phyloP scores from a whole-genome alignment of 2,797 vertebrate species.

The Sternotherus odoratus region DNA sequence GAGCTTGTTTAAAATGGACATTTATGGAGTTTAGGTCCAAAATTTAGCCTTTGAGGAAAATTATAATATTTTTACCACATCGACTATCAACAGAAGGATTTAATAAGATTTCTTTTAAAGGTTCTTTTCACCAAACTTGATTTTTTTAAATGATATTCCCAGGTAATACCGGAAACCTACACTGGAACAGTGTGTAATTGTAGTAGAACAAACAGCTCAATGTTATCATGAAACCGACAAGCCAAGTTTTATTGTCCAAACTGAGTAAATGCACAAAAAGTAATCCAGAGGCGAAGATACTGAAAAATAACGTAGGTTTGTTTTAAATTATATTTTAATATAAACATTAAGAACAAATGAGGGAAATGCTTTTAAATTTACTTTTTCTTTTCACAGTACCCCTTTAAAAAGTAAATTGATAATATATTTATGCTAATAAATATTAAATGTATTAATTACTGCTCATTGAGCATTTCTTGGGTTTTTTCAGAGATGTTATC shows the following conservation, averaged over 20 bases:
- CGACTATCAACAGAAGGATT: not conserved
- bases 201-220: not conserved
- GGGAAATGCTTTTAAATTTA: rapidly evolving
- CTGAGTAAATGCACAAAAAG: not conserved
- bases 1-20: not conserved
- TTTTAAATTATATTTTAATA: not conserved
- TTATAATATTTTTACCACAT: not conserved
- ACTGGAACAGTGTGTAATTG: not conserved
- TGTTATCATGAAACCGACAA: not conserved
- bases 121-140: not conserved
- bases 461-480: rapidly evolving
- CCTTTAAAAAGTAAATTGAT: rapidly evolving
- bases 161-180: not conserved
- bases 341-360: not conserved
- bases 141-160: not conserved
- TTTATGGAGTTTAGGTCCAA: not conserved
- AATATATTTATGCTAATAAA: not conserved
- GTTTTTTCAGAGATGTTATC: not conserved
- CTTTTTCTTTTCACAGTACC: rapidly evolving
- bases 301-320: not conserved
- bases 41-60: not conserved
- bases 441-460: not conserved
- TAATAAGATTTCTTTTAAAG: not conserved
- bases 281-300: not conserved
- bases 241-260: not conserved